Percentiles rank a stretch among this genome's conserved stretches.
Evolutionary conservation across 2,113 vertebrate species (phyloP).

Genomic region (Choloepus hoffmanni): DNA sequence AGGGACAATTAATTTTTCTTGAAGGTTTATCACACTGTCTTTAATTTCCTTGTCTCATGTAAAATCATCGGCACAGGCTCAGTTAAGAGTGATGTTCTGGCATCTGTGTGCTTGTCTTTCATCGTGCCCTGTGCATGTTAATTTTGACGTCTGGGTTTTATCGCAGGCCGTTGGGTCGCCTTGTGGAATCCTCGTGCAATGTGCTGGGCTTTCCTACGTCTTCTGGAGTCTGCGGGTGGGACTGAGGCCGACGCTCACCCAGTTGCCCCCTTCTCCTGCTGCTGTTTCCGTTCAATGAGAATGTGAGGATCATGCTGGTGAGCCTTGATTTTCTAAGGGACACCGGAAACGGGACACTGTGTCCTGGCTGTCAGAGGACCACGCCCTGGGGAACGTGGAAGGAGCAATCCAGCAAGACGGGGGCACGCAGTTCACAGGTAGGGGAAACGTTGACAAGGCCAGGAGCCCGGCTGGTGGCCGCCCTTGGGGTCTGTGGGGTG

Average conservation of each 20-base stretch:
- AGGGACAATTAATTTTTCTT: constrained; percentile 75
- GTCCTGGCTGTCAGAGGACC: background rate
- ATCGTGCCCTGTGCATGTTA: constrained; percentile 68
- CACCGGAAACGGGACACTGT: background rate
- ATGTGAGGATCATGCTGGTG: background rate
- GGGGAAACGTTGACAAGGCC: background rate
- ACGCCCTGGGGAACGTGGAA: background rate
- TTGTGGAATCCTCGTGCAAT: background rate
- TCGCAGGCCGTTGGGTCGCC: background rate
- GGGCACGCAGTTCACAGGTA: rapidly evolving
- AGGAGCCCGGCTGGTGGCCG: background rate
- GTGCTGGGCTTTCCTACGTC: background rate
- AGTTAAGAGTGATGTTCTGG: constrained; percentile 81
- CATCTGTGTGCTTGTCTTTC: constrained; percentile 73
- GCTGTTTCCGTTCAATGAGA: background rate
- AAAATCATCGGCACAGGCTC: constrained; percentile 61
- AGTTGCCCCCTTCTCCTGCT: background rate
- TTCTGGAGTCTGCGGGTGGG: rapidly evolving
- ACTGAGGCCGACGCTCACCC: background rate
- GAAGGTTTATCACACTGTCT: constrained; percentile 34
- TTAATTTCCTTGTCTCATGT: constrained; percentile 64
- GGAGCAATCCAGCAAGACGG: background rate
- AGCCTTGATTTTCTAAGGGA: background rate
- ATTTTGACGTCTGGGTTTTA: constrained; percentile 60
- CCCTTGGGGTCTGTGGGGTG: background rate